Evolutionary conservation across 1,140 invertebrate species (phyloP).

Genomic region (Leptoteleia sp.): DNA sequence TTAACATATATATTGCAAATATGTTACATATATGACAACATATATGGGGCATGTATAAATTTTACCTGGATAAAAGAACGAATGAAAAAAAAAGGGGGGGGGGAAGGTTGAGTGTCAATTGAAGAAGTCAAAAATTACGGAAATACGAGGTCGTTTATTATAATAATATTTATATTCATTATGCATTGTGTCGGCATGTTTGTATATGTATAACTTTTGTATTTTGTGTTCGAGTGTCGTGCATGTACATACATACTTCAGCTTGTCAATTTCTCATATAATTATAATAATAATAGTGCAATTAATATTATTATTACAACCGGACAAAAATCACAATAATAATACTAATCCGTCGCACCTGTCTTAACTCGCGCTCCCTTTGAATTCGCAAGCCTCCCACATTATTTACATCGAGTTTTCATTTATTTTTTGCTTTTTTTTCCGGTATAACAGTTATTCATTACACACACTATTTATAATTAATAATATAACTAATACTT

Average conservation of each 20-base stretch:
- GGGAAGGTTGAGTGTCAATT: constrained; percentile 8
- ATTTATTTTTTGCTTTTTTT: no score
- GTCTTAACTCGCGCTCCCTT: constrained; percentile 49
- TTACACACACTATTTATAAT: constrained; percentile 76
- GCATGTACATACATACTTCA: constrained; percentile 66
- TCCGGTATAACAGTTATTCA: constrained; percentile 74
- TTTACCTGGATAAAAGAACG: no score
- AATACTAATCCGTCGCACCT: constrained; percentile 45
- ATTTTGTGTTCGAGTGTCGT: constrained; percentile 58
- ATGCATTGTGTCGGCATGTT: constrained; percentile 74
- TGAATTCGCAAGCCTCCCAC: constrained; percentile 42
- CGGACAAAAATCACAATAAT: constrained; percentile 39
- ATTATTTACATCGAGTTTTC: constrained; percentile 77
- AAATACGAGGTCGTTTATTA: constrained; percentile 82
- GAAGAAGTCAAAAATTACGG: constrained; percentile 69
- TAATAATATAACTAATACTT: constrained; percentile 75
- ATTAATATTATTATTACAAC: constrained; percentile 48
- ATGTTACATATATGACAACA: no score
- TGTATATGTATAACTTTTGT: constrained; percentile 60
- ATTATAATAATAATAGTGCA: constrained; percentile 58
- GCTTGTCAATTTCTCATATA: constrained; percentile 67
- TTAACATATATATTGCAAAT: no score
- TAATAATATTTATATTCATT: constrained; percentile 80
- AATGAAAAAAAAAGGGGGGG: no score
- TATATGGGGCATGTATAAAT: no score